Evolutionary conservation across 2,797 vertebrate genomes (phyloP).

Genomic region (Lophius americanus): DNA sequence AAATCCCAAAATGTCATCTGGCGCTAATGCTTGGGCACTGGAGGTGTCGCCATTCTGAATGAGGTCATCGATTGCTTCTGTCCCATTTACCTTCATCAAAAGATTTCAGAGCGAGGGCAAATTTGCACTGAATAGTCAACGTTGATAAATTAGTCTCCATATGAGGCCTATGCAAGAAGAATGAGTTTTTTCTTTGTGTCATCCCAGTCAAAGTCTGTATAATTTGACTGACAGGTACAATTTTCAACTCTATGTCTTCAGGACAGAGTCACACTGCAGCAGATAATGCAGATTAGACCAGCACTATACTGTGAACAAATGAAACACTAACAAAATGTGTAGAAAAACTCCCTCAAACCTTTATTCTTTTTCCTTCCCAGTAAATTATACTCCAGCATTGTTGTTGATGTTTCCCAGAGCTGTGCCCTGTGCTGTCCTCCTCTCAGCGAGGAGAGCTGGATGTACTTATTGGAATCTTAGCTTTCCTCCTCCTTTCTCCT

Average conservation of each 20-base stretch:
- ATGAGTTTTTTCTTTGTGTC: too few species aligned
- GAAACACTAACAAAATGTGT: slow-evolving; percentile 19
- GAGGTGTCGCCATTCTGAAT: slow-evolving; percentile 26
- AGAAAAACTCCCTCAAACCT: background rate
- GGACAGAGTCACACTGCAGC: slow-evolving; percentile 21
- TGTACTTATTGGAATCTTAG: slow-evolving; percentile 34
- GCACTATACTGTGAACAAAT: slow-evolving; percentile 29
- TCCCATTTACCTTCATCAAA: slow-evolving; percentile 20
- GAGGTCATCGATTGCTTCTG: slow-evolving; percentile 42
- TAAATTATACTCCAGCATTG: slow-evolving; percentile 12
- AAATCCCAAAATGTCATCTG: slow-evolving; percentile 53
- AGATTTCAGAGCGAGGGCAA: background rate
- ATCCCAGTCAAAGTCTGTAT: background rate
- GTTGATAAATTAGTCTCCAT: background rate
- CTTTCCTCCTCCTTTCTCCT: slow-evolving; percentile 25
- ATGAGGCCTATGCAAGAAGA: background rate
- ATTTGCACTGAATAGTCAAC: background rate
- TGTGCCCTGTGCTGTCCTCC: slow-evolving; percentile 14
- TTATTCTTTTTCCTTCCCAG: slow-evolving; percentile 10
- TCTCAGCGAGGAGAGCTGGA: slow-evolving; percentile 24
- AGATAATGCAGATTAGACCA: slow-evolving; percentile 28
- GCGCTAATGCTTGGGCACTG: slow-evolving; percentile 33
- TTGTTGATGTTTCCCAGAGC: slow-evolving; percentile 30
- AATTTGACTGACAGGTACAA: slow-evolving; percentile 8
- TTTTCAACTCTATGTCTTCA: slow-evolving; percentile 35